These are phyloP conservation scores for Spongilla lacustris DNA, from an alignment of 37 sponge, comb jelly and placozoan genomes.

Conservation along the genomic window DNA sequence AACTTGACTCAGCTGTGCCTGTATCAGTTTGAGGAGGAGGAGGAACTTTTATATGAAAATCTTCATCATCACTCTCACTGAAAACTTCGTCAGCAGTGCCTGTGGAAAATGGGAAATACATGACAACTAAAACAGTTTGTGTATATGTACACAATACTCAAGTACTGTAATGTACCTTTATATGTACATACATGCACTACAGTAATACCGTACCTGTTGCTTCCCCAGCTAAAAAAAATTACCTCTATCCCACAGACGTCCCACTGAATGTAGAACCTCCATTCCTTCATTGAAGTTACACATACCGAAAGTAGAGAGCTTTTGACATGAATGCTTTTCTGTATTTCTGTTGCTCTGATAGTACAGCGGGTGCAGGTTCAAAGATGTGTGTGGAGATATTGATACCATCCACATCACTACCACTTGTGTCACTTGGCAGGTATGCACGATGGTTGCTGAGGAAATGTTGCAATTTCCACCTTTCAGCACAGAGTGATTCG, in stretches of 20 bases:
- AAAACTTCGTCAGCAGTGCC: background rate
- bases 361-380: no score
- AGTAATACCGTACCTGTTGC: background rate
- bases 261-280: background rate
- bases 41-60: background rate
- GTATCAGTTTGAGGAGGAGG: background rate
- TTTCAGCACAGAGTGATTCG: slow-evolving; percentile 5
- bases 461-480: slow-evolving; percentile 22
- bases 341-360: no score
- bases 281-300: background rate
- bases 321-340: background rate
- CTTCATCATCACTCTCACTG: background rate
- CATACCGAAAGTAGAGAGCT: slow-evolving; percentile 1
- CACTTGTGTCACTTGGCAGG: no score
- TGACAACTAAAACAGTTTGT: background rate
- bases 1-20: background rate
- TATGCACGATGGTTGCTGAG: no score
- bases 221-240: background rate
- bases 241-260: no score
- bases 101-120: background rate
- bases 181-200: background rate
- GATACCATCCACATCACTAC: no score
- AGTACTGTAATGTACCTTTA: background rate
- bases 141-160: slow-evolving; percentile 1
- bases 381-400: no score